Conservation (phyloP, 2,797 vertebrate genomes). For the Salarias fasciatus region DNA sequence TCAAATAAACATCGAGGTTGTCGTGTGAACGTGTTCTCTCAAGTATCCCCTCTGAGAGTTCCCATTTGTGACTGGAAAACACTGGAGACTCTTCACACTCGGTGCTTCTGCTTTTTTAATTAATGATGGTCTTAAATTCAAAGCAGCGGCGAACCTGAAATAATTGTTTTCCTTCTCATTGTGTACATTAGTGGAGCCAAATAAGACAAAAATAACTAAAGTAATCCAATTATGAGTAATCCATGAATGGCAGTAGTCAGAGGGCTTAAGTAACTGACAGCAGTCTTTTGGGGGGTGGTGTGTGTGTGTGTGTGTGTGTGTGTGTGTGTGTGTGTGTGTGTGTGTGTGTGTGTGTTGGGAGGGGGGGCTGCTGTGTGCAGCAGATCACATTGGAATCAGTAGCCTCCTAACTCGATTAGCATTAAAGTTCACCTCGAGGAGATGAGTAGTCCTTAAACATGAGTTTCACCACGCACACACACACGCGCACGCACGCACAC, state of each 20-base stretch:
- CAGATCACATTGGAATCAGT: conserved; percentile 61
- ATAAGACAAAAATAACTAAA: conserved; percentile 43
- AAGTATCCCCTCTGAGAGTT: no score
- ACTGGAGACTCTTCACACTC: no score
- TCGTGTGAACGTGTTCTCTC: no score
- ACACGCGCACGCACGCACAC: conserved; percentile 25
- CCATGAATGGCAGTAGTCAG: conserved; percentile 48
- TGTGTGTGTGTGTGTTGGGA: no score
- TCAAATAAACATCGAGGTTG: no score
- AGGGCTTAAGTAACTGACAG: conserved; percentile 63
- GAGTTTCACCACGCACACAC: conserved; percentile 39
- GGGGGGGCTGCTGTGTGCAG: conserved; percentile 58
- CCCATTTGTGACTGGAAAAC: no score
- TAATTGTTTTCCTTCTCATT: conserved; percentile 2
- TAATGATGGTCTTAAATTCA: no score
- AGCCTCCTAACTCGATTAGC: conserved; percentile 62
- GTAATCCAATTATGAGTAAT: conserved; percentile 68
- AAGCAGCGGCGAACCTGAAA: no score
- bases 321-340: no score
- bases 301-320: no score
- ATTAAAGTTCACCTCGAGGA: conserved; percentile 56
- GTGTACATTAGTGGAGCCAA: conserved; percentile 15
- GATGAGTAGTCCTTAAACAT: conserved; percentile 62
- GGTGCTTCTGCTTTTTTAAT: no score
- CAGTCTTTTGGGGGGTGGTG: conserved; percentile 59